phyloP scores from a whole-genome alignment of 2,113 vertebrate genomes.

The Odontophorus gujanensis region DNA sequence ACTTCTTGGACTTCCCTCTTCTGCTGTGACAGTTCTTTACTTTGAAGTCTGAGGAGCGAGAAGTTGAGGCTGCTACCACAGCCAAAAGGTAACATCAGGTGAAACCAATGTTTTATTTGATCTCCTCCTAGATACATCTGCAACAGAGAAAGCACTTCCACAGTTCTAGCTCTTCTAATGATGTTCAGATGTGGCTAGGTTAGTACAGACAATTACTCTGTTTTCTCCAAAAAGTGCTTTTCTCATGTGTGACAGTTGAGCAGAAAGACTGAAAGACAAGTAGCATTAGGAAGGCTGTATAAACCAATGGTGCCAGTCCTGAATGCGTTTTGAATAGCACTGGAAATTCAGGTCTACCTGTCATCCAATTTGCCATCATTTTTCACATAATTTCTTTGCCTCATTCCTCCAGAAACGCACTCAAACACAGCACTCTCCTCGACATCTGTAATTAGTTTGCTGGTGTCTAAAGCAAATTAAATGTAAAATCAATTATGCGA shows the following conservation, averaged over 20 bases:
- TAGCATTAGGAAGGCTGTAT: not conserved
- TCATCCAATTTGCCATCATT: not conserved
- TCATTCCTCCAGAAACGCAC: not conserved
- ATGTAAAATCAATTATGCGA: not conserved
- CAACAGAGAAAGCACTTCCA: not conserved
- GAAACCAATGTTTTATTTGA: not conserved
- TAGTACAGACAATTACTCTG: not conserved
- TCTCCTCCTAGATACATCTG: not conserved
- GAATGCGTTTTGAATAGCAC: not conserved
- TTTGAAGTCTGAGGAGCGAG: not conserved
- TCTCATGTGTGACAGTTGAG: not conserved
- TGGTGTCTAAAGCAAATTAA: not conserved
- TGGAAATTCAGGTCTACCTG: not conserved
- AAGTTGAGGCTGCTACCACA: not conserved
- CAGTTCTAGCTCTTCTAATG: not conserved
- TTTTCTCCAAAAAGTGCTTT: not conserved
- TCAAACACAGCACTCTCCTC: not conserved
- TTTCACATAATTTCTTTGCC: not conserved
- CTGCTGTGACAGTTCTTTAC: not conserved
- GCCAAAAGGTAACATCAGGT: not conserved
- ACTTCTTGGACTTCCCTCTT: not conserved
- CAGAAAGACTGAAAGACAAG: not conserved
- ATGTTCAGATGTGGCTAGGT: not conserved
- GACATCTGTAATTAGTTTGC: not conserved
- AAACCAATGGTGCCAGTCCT: not conserved